Percentiles rank a stretch among this genome's conserved stretches.
Evolutionary conservation across 1,140 invertebrate species (phyloP).

Genomic region (Gryllus bimaculatus): DNA sequence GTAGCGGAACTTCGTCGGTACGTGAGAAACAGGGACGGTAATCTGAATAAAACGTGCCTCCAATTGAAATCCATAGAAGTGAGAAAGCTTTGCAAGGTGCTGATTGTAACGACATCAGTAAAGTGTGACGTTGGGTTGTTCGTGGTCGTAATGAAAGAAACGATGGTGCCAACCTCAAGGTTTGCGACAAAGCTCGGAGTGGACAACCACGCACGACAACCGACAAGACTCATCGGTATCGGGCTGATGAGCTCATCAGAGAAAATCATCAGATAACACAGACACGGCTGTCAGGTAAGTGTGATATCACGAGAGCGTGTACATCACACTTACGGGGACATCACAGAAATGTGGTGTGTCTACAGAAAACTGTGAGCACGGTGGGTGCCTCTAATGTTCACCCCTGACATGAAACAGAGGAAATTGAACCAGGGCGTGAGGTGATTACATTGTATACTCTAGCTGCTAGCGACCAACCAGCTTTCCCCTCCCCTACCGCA

Average conservation of each 20-base stretch:
- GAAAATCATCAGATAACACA: not conserved
- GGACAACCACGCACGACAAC: not conserved
- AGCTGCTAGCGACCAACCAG: too few relatives aligned
- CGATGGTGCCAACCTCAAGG: not conserved
- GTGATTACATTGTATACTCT: too few relatives aligned
- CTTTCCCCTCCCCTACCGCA: too few relatives aligned
- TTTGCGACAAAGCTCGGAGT: not conserved
- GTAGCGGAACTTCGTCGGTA: too few relatives aligned
- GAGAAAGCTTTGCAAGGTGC: not conserved
- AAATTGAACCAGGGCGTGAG: too few relatives aligned
- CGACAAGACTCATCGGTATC: not conserved
- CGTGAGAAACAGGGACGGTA: too few relatives aligned
- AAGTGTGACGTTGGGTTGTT: not conserved
- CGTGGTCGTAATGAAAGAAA: too few relatives aligned
- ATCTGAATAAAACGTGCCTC: not conserved
- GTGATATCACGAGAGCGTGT: not conserved
- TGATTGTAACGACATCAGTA: slow-evolving; percentile 2
- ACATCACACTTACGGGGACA: not conserved
- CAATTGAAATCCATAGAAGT: slow-evolving; percentile 6
- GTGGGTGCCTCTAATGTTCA: not conserved
- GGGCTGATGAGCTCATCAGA: not conserved
- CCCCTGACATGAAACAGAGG: slow-evolving; percentile 8
- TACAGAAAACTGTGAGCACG: slow-evolving; percentile 2
- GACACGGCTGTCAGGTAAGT: not conserved
- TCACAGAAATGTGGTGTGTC: not conserved